These are phyloP conservation scores for Cheilosia variabilis DNA, from an alignment of 2,888 invertebrate genomes.

Conservation along the genomic window DNA sequence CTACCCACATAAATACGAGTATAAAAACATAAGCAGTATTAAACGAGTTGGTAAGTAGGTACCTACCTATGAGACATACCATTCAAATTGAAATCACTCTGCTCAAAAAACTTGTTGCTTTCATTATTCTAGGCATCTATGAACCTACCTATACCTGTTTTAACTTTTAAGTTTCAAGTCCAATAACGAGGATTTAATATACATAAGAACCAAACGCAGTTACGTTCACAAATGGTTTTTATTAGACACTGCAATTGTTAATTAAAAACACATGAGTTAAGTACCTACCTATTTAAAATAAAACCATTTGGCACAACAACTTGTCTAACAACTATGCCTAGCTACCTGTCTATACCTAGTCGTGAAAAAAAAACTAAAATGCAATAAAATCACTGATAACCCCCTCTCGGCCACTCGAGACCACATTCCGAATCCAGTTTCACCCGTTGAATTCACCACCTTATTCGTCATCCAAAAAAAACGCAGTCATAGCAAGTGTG, in stretches of 20 bases:
- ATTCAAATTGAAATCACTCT: no score
- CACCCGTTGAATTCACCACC: slow-evolving; percentile 58
- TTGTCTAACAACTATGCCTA: slow-evolving; percentile 18
- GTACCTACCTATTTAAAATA: not conserved
- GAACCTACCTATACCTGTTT: no score
- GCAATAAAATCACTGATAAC: slow-evolving; percentile 35
- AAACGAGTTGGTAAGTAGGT: no score
- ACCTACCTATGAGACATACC: no score
- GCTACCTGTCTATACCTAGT: not conserved
- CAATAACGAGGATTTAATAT: not conserved
- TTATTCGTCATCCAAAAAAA: slow-evolving; percentile 21
- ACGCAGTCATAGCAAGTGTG: not conserved
- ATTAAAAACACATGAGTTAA: not conserved
- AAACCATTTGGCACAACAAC: slow-evolving; percentile 17
- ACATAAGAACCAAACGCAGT: not conserved
- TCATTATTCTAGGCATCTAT: no score
- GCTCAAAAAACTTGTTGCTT: no score
- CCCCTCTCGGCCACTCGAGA: slow-evolving; percentile 12
- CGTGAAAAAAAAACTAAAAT: slow-evolving; percentile 25
- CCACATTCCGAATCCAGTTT: slow-evolving; percentile 71
- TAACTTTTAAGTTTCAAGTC: not conserved
- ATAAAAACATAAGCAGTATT: not conserved
- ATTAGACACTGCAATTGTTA: not conserved
- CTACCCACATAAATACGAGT: not conserved
- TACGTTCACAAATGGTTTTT: not conserved